Conservation (phyloP, 2,888 invertebrate species). For the Pyrgus malvae region DNA sequence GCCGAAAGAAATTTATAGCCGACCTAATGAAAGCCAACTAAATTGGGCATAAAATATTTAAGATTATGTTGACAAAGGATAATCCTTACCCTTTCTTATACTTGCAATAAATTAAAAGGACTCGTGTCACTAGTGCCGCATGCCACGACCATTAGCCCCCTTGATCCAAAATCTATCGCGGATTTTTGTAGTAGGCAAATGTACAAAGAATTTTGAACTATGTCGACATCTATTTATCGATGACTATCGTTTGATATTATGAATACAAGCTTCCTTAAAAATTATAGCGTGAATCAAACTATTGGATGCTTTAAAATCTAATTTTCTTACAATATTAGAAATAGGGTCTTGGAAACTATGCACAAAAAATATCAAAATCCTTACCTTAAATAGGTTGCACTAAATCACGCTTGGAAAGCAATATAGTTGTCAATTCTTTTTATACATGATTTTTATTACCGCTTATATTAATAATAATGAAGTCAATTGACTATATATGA, state of each 20-base stretch:
- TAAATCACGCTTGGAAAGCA: too few relatives aligned
- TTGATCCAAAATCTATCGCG: slow-evolving; percentile 59
- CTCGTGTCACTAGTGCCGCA: slow-evolving; percentile 58
- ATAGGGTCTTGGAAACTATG: too few relatives aligned
- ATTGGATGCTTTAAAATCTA: too few relatives aligned
- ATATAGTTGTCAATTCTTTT: too few relatives aligned
- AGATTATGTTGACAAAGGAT: slow-evolving; percentile 74
- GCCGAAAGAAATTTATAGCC: slow-evolving; percentile 57
- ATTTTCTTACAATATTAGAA: too few relatives aligned
- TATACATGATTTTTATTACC: too few relatives aligned
- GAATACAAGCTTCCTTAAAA: slow-evolving; percentile 3
- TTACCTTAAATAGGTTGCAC: too few relatives aligned
- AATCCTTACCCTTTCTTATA: slow-evolving; percentile 67
- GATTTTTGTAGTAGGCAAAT: slow-evolving; percentile 33
- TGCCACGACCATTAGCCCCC: slow-evolving; percentile 68
- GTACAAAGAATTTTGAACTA: slow-evolving; percentile 29
- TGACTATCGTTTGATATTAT: slow-evolving; percentile 30
- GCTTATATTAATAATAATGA: too few relatives aligned
- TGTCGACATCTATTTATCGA: slow-evolving; percentile 7
- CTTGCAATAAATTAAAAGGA: slow-evolving; percentile 67
- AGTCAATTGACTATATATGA: too few relatives aligned
- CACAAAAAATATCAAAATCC: too few relatives aligned
- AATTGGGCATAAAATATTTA: slow-evolving; percentile 71
- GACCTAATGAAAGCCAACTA: slow-evolving; percentile 55
- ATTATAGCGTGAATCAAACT: too few relatives aligned